Evolutionary conservation across 2,113 vertebrate genomes (phyloP).

Genomic region (Pterocles orientalis): DNA sequence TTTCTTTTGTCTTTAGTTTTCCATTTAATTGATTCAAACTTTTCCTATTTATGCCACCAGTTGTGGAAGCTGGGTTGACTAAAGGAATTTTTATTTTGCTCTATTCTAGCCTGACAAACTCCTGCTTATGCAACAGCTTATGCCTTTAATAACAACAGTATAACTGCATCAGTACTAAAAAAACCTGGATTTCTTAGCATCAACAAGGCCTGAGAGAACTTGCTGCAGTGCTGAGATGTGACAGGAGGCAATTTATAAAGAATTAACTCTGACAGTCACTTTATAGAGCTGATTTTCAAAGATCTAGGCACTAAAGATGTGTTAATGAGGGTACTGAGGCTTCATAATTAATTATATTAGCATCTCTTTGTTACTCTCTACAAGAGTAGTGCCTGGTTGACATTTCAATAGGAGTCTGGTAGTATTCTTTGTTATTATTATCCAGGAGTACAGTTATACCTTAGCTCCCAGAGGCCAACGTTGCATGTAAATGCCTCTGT

Average conservation of each 20-base stretch:
- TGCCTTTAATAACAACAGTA: neutral
- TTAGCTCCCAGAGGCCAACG: slow-evolving; percentile 15
- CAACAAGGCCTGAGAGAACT: slow-evolving; percentile 1
- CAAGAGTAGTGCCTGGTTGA: slow-evolving; percentile 43
- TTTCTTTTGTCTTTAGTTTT: slow-evolving; percentile 2
- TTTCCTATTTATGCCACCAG: neutral
- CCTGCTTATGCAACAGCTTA: slow-evolving; percentile 13
- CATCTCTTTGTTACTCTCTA: slow-evolving; percentile 60
- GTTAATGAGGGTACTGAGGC: slow-evolving; percentile 66
- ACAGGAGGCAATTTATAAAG: slow-evolving; percentile 62
- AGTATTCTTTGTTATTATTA: slow-evolving; percentile 60
- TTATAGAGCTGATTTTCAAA: slow-evolving; percentile 64
- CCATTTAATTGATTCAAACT: neutral
- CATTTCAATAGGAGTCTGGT: slow-evolving; percentile 59
- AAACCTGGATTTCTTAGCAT: neutral
- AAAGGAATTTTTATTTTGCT: neutral
- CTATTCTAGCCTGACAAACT: neutral
- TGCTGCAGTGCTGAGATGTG: slow-evolving; percentile 35
- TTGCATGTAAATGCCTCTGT: slow-evolving; percentile 54
- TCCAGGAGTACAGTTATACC: slow-evolving; percentile 63
- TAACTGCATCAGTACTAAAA: neutral
- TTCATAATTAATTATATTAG: slow-evolving; percentile 70
- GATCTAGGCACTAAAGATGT: slow-evolving; percentile 63
- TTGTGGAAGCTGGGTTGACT: neutral
- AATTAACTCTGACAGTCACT: slow-evolving; percentile 62